Conservation (phyloP, 2,113 vertebrate species). For the Nothoprocta perdicaria region DNA sequence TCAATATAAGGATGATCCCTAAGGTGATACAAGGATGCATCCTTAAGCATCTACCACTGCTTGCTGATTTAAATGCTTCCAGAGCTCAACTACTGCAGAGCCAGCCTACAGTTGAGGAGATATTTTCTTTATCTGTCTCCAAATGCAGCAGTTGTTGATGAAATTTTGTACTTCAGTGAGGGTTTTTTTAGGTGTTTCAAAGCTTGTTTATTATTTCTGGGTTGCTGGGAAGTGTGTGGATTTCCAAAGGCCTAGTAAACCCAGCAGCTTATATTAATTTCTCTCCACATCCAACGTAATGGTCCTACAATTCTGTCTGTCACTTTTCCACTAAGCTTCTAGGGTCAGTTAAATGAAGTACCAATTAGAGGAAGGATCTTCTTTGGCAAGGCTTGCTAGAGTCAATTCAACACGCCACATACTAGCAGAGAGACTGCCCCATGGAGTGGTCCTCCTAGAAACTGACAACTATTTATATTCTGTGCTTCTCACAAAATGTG, state of each 20-base stretch:
- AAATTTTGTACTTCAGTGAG: background rate
- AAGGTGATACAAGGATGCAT: background rate
- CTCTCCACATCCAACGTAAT: background rate
- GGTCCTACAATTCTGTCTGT: background rate
- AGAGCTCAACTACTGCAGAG: accelerated
- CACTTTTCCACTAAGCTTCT: background rate
- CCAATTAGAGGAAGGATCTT: background rate
- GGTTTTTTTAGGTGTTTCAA: background rate
- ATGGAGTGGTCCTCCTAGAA: background rate
- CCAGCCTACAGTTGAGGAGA: background rate
- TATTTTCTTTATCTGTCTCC: background rate
- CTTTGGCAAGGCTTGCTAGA: background rate
- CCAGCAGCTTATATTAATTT: background rate
- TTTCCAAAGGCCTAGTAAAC: background rate
- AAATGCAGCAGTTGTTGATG: background rate
- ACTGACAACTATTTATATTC: background rate
- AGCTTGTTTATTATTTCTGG: background rate
- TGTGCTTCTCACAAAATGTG: background rate
- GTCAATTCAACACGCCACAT: background rate
- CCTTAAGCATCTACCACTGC: background rate
- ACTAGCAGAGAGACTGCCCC: background rate
- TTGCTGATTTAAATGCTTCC: background rate
- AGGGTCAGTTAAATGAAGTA: background rate
- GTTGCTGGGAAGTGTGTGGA: background rate
- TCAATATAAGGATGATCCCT: background rate